Evolutionary conservation across 2,797 vertebrate species (phyloP).

Genomic region (Enteromius unitaeniatus): DNA sequence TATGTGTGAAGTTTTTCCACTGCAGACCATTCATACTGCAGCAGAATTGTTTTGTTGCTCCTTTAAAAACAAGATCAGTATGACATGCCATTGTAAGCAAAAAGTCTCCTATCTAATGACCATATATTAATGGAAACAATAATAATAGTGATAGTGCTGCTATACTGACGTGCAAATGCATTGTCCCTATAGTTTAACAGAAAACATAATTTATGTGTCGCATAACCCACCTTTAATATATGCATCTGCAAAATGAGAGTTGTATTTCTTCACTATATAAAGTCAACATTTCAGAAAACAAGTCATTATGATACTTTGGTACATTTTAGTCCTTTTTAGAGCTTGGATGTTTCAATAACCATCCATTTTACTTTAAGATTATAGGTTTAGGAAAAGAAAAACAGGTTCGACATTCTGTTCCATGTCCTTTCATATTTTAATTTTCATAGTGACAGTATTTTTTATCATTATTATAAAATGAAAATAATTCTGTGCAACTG

Average conservation of each 20-base stretch:
- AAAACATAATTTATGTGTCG: background rate
- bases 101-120: conserved; percentile 46
- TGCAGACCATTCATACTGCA: conserved; percentile 22
- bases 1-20: conserved; percentile 56
- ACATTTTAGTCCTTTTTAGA: background rate
- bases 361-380: background rate
- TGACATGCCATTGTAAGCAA: conserved; percentile 17
- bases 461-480: too few species aligned
- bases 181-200: background rate
- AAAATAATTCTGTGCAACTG: background rate
- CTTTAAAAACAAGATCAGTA: conserved; percentile 13
- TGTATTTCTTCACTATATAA: background rate
- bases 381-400: background rate
- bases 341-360: background rate
- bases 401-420: background rate
- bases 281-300: background rate
- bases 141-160: background rate
- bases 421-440: background rate
- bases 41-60: conserved; percentile 5
- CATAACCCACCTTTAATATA: background rate
- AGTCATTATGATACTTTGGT: background rate
- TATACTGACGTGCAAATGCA: background rate
- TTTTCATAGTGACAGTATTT: background rate
- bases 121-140: background rate
- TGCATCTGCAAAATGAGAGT: background rate